phyloP scores from a whole-genome alignment of 2,113 vertebrate species.

The Vidua macroura region DNA sequence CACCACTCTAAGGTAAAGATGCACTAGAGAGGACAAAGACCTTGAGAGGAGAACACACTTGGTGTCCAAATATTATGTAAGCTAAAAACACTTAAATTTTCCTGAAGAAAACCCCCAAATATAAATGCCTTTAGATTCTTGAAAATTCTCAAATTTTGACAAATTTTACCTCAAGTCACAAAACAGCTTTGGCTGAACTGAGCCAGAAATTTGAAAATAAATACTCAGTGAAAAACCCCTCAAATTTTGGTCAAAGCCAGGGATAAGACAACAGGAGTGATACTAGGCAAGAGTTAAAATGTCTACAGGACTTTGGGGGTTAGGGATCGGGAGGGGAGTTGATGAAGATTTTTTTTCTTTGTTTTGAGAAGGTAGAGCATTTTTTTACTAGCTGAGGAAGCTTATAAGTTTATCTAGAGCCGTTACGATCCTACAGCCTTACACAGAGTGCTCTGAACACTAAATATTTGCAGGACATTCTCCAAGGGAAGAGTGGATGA shows the following conservation, averaged over 20 bases:
- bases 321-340: neutral
- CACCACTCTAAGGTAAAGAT: neutral
- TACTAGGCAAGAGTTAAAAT: neutral
- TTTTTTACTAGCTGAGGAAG: neutral
- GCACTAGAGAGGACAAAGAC: neutral
- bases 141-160: neutral
- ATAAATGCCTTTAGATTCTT: accelerated
- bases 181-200: neutral
- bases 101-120: neutral
- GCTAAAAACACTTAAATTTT: neutral
- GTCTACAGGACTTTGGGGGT: neutral
- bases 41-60: neutral
- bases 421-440: neutral
- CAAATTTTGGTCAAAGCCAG: neutral
- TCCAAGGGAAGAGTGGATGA: neutral
- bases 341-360: neutral
- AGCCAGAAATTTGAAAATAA: neutral
- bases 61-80: neutral
- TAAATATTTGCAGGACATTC: neutral
- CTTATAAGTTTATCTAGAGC: neutral
- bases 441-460: neutral
- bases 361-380: neutral
- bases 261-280: neutral
- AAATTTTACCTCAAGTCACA: neutral
- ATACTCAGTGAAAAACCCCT: accelerated